Evolutionary conservation across 2,113 vertebrate genomes (phyloP), one percentile per base, ranked within the genome.

Genomic region (Heterotilapia buettikoferi): DNA sequence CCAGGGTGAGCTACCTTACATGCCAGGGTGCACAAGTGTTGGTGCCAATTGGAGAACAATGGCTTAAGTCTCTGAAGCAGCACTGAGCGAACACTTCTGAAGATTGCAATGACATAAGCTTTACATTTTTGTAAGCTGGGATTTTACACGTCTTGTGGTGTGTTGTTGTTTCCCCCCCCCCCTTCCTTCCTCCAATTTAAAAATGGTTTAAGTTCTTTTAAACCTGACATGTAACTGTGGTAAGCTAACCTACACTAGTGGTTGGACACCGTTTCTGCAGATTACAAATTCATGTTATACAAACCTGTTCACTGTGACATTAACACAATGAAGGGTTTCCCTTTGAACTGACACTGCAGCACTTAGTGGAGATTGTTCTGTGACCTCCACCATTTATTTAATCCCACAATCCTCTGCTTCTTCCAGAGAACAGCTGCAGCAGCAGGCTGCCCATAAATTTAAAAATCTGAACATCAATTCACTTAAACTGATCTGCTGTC

Each of bases 401-500:
- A 93, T 94, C 93, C 89, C 87, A 88, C 91, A 93, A 90, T 93
- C 92, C 91, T 86, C 56, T 16, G 86, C 86, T 90, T 52, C 83
- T 45, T 50, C 73, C 85, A 59, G 29, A 40, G 12, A 80, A 68
- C 91, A 93, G 84, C 89, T 89, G 89, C 71, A 83, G 63, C 82
- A 19, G 31, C 80, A 33, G 36, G 26, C 45, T 2, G 53, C 2
- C 5, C 52, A 26, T n/a, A 18, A n/a, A 81, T 91, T 0, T 68
- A 78, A 83, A 80, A 83, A 84, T 86, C 47, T 56, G 33, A 68
- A 81, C 57, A 52, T 79, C 47, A 63, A 9, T 85, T 86, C 86
- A 88, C 88, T 94, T 38, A 52, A 86, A 89, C 50, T 71, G 82
- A 84, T 88, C 59, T 73, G 68, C 53, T n/a, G 43, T 53, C 61